These are phyloP conservation scores for Drosophila dives DNA, from an alignment of 2,888 invertebrate species.

Conservation along the genomic window DNA sequence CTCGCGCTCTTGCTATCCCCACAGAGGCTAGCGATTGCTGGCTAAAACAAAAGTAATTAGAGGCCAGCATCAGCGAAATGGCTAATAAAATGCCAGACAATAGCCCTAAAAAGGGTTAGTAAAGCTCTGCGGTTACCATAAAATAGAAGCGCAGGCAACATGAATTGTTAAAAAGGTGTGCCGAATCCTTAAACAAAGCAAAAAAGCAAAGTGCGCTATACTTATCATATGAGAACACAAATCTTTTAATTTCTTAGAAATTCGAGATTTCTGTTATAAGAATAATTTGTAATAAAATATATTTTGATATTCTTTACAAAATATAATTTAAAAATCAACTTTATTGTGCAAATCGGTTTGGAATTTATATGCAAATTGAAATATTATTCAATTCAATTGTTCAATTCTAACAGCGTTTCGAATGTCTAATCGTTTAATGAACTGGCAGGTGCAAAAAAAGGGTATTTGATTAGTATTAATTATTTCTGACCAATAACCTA, in stretches of 20 bases:
- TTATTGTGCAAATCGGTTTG: neutral
- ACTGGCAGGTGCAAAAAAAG: neutral
- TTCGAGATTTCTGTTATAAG: too few species aligned
- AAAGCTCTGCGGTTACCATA: conserved; percentile 38
- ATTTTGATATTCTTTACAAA: neutral
- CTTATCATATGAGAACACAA: neutral
- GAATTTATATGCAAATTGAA: neutral
- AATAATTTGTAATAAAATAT: neutral
- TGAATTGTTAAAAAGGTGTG: neutral
- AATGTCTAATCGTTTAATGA: neutral
- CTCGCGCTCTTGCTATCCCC: neutral
- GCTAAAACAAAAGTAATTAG: conserved; percentile 62
- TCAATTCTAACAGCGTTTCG: neutral
- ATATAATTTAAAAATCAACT: neutral
- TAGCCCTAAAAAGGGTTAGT: conserved; percentile 31
- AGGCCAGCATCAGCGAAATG: conserved; percentile 33
- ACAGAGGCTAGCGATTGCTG: conserved; percentile 40
- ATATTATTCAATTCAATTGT: neutral
- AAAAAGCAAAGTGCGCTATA: neutral
- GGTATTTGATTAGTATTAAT: neutral
- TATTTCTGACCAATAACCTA: neutral
- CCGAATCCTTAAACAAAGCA: neutral
- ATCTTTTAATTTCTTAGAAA: neutral
- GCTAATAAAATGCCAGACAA: conserved; percentile 44
- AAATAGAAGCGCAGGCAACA: conserved; percentile 13